Conservation (phyloP, 2,888 invertebrate species). For the Ochropleura leucogaster region DNA sequence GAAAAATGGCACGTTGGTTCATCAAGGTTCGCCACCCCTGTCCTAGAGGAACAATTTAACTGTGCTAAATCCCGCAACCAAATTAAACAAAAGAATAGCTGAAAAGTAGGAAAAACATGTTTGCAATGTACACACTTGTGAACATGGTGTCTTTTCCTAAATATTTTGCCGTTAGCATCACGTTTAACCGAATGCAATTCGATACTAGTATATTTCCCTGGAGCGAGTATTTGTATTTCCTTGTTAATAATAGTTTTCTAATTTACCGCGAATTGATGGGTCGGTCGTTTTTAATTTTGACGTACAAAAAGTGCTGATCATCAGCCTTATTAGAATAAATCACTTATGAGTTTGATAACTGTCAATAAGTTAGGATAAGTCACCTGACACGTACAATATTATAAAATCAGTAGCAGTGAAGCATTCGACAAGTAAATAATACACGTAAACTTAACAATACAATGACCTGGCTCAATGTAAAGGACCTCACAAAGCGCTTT, state of each 20-base stretch:
- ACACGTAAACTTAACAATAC: not conserved
- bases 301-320: not conserved
- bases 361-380: not conserved
- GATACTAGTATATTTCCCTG: not conserved
- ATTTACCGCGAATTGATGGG: not conserved
- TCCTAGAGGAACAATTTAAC: too few relatives aligned
- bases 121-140: not conserved
- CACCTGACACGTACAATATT: not conserved
- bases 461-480: conserved; percentile 1
- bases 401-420: not conserved
- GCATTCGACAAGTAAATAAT: not conserved
- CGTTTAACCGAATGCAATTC: too few relatives aligned
- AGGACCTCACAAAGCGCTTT: conserved; percentile 48
- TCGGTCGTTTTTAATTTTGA: not conserved
- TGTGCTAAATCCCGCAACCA: too few relatives aligned
- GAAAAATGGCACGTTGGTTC: too few relatives aligned
- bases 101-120: too few relatives aligned
- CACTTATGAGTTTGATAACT: not conserved
- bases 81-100: too few relatives aligned
- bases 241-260: not conserved
- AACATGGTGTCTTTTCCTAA: not conserved
- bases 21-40: too few relatives aligned
- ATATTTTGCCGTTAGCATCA: not conserved
- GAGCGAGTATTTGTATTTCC: not conserved
- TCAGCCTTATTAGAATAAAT: not conserved